Percentiles rank a stretch among this genome's conserved stretches.
Conservation (phyloP, 2,888 invertebrate genomes). For the Noctua pronuba region DNA sequence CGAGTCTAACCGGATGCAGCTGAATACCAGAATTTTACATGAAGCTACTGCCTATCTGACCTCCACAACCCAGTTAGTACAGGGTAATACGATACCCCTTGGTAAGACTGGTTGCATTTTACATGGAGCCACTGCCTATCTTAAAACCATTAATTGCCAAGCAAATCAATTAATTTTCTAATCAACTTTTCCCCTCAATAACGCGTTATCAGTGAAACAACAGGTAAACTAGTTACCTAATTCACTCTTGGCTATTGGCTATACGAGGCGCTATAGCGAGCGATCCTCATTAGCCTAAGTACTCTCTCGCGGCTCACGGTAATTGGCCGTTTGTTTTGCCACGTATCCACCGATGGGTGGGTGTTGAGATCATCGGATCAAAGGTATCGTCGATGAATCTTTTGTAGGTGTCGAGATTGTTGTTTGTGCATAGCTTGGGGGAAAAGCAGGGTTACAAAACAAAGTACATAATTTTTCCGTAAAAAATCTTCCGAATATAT, state of each 20-base stretch:
- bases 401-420: neutral
- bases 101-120: no score
- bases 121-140: neutral
- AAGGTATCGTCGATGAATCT: neutral
- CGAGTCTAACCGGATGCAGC: neutral
- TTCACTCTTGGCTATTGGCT: conserved; percentile 19
- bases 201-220: neutral
- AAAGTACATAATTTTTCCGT: neutral
- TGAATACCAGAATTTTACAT: neutral
- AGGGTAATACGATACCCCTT: no score
- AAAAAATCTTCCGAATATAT: neutral
- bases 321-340: conserved; percentile 29
- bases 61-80: no score
- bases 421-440: neutral
- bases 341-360: conserved; percentile 6
- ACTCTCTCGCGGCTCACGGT: conserved; percentile 17
- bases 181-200: neutral
- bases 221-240: conserved; percentile 30
- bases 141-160: neutral
- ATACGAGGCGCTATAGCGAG: conserved; percentile 6
- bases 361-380: conserved; percentile 13
- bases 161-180: neutral
- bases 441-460: neutral
- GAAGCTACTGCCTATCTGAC: neutral
- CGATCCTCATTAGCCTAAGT: conserved; percentile 49